A percentile compares a stretch with the other conserved stretches of the same genome.
phyloP scores from a whole-genome alignment of 2,797 vertebrate species.

The Paramormyrops hopkinsi region DNA sequence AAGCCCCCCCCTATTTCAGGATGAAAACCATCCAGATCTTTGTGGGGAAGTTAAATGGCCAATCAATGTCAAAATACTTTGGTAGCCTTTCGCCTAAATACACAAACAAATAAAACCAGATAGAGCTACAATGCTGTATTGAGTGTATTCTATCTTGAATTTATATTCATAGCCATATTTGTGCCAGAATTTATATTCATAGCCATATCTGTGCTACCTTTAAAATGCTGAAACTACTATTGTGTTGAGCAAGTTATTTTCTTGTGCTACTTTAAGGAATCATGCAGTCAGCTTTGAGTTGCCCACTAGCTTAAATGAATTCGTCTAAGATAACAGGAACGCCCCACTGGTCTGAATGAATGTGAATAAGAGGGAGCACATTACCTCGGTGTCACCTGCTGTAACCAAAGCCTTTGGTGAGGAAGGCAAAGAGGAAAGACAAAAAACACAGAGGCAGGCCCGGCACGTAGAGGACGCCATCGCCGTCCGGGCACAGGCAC shows the following conservation, averaged over 20 bases:
- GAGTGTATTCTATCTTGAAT: neutral
- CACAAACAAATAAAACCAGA: neutral
- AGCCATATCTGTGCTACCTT: neutral
- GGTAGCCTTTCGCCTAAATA: neutral
- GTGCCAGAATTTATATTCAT: neutral
- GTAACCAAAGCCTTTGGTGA: slow-evolving; percentile 24
- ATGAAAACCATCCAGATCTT: neutral
- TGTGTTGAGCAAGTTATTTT: neutral
- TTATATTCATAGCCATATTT: neutral
- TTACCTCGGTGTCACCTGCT: slow-evolving; percentile 13
- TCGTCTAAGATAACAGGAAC: neutral
- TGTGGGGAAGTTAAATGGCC: slow-evolving; percentile 3
- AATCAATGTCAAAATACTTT: slow-evolving; percentile 9
- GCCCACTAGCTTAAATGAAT: neutral
- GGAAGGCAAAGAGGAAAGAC: slow-evolving; percentile 8
- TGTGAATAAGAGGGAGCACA: slow-evolving; percentile 17
- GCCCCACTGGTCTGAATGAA: slow-evolving; percentile 1
- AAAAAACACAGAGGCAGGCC: slow-evolving; percentile 34
- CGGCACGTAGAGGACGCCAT: slow-evolving; percentile 35
- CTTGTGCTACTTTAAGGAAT: neutral
- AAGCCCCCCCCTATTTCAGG: neutral
- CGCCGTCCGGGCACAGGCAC: slow-evolving; percentile 30
- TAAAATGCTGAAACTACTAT: neutral
- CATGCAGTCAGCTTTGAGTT: neutral
- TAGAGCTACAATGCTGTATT: neutral